phyloP scores from a whole-genome alignment of 53 echinoderm and acorn worm species.

The Luidia sarsii region DNA sequence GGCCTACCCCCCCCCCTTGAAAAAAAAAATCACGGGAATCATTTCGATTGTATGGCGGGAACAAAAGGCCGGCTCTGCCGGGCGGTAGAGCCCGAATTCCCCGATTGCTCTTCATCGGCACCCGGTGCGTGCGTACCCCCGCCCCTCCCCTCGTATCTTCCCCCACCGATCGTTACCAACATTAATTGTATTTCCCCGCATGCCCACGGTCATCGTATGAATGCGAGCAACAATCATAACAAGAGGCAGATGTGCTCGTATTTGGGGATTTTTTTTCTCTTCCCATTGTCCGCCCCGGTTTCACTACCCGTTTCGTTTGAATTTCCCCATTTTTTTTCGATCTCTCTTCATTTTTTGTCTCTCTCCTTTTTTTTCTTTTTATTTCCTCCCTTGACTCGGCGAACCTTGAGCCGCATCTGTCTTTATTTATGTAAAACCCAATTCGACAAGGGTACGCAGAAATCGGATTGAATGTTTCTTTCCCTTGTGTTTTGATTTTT shows the following conservation, averaged over 20 bases:
- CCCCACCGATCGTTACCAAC: not conserved
- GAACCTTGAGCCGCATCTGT: slow-evolving; percentile 43
- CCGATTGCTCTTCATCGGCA: not conserved
- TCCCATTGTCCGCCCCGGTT: slow-evolving; percentile 29
- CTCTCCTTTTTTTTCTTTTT: no score
- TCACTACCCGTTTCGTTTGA: slow-evolving; percentile 16
- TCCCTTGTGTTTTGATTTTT: no score
- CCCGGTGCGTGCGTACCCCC: not conserved
- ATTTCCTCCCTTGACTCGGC: not conserved
- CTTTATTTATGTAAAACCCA: slow-evolving; percentile 30
- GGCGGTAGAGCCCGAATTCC: not conserved
- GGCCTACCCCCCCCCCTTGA: not conserved
- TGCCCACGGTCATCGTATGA: slow-evolving; percentile 33
- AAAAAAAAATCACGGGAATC: not conserved
- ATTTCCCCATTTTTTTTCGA: slow-evolving; percentile 1
- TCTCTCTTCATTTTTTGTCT: not conserved
- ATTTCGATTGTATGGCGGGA: not conserved
- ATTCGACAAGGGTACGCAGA: slow-evolving; percentile 19
- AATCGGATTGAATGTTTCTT: no score
- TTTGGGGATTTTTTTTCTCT: slow-evolving; percentile 4
- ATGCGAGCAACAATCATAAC: slow-evolving; percentile 15
- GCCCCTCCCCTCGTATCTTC: not conserved
- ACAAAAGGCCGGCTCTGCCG: no score
- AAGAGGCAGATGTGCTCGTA: slow-evolving; percentile 39
- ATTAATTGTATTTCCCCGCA: slow-evolving; percentile 15